Evolutionary conservation across 1,140 invertebrate species (phyloP).

Genomic region (Brachionus calyciflorus): DNA sequence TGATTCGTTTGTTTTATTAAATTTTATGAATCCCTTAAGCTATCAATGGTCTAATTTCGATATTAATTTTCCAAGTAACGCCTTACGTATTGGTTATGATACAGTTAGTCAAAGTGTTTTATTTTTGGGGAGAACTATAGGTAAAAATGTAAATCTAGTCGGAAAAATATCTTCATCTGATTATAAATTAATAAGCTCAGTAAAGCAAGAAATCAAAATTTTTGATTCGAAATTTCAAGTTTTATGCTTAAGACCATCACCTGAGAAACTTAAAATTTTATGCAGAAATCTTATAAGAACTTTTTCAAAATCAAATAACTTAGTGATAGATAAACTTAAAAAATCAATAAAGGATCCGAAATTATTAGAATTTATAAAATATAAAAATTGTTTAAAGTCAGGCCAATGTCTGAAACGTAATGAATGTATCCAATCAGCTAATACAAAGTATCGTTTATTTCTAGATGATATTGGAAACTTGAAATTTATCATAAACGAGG

Average conservation of each 20-base stretch:
- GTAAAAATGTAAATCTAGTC: not conserved
- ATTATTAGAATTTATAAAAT: not conserved
- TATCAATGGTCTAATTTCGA: constrained; percentile 18
- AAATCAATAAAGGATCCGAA: not conserved
- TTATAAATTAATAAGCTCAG: not conserved
- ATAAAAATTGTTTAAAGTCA: not conserved
- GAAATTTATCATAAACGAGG: not conserved
- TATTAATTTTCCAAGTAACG: not conserved
- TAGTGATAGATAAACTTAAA: not conserved
- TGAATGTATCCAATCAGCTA: not conserved
- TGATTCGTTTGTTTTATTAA: constrained; percentile 11
- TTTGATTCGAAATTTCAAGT: constrained; percentile 20
- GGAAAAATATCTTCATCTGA: not conserved
- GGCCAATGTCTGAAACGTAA: not conserved
- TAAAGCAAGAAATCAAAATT: not conserved
- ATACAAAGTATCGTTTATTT: not conserved
- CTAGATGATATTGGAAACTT: not conserved
- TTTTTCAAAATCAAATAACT: not conserved
- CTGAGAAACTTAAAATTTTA: not conserved
- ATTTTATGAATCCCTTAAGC: not conserved
- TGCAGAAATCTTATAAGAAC: not conserved
- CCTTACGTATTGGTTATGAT: not conserved
- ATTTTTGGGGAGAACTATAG: not conserved
- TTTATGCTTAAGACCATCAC: not conserved
- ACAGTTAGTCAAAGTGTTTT: not conserved